Evolutionary conservation across 2,888 invertebrate genomes (phyloP).

Genomic region (Diarsia rubi): DNA sequence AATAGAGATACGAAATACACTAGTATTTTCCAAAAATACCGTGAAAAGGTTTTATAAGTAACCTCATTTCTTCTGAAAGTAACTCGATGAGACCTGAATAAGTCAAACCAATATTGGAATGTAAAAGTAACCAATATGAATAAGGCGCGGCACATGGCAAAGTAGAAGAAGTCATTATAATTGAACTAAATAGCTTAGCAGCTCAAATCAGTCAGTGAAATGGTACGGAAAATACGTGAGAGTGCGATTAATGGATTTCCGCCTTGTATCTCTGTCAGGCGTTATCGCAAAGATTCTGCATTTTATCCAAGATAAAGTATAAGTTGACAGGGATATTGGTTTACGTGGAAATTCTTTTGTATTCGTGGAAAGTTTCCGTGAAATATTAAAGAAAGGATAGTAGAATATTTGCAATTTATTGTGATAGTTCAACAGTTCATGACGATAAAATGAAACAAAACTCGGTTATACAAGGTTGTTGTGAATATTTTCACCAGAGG

Average conservation of each 20-base stretch:
- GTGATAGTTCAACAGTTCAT: not conserved
- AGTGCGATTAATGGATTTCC: constrained; percentile 54
- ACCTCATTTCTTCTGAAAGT: constrained; percentile 6
- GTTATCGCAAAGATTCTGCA: constrained; percentile 35
- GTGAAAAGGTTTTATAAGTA: constrained; percentile 28
- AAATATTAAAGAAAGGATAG: not conserved
- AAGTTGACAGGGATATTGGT: constrained; percentile 70
- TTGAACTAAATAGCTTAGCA: constrained; percentile 28
- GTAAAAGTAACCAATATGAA: constrained; percentile 31
- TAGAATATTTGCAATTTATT: not conserved
- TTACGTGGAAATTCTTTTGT: constrained; percentile 39
- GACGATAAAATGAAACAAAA: not conserved
- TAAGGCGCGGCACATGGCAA: not conserved
- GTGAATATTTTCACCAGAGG: not conserved
- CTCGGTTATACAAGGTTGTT: not conserved
- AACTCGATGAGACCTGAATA: constrained; percentile 33
- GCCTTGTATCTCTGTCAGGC: constrained; percentile 31
- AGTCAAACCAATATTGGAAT: constrained; percentile 33
- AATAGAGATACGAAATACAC: not conserved
- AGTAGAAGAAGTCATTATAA: constrained; percentile 24
- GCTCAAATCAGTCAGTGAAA: constrained; percentile 26
- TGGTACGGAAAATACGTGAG: constrained; percentile 52
- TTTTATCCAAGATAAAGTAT: constrained; percentile 45
- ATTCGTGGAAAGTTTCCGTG: not conserved
- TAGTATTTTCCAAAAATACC: constrained; percentile 16